Evolutionary conservation across 2,113 vertebrate species (phyloP), one percentile per base, ranked within the genome.

Genomic region (Rhea americana): DNA sequence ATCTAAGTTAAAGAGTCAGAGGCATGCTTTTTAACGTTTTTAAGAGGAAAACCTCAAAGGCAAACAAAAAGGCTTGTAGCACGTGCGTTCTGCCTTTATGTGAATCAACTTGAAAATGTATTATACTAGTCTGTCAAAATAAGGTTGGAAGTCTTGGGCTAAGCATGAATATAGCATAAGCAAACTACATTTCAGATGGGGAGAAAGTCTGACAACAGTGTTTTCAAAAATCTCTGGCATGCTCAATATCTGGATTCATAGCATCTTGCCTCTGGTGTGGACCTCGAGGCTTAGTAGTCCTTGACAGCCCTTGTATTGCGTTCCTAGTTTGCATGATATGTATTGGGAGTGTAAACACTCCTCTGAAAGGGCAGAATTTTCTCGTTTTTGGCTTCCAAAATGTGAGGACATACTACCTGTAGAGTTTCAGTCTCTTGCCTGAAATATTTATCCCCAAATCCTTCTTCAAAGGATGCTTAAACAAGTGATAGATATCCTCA

Each of bases 281-380:
- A 26, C 28, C 47, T 37, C 28, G 5, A 66, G 39, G 32, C 17
- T 48, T 26, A n/a, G 24, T 61, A 18, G n/a, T 51, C n/a, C 26
- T 25, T n/a, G 32, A 21, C 3, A 18, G 26, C 4, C 0, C 21
- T 67, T 8, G 20, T 9, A 19, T 8, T 4, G 26, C 14, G 4
- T 15, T 43, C 39, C 12, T 19, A 19, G 37, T 83, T 70, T 19
- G 32, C 3, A 1, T 26, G 39, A 6, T 9, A 3, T 7, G 26
- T 13, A 24, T 7, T 11, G 39, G 26, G 25, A 45, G 63, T 5
- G 37, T 1, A 0, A 9, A 5, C 6, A 30, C 21, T 70, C 30
- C 55, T 47, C 32, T 14, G 43, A 51, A 30, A 13, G 62, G 41
- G 48, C 18, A 43, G 26, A 28, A 30, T 55, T 55, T 55, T 32